Base-by-base conservation (phyloP, 1,140 invertebrate species). In the Venturia canescens region DNA sequence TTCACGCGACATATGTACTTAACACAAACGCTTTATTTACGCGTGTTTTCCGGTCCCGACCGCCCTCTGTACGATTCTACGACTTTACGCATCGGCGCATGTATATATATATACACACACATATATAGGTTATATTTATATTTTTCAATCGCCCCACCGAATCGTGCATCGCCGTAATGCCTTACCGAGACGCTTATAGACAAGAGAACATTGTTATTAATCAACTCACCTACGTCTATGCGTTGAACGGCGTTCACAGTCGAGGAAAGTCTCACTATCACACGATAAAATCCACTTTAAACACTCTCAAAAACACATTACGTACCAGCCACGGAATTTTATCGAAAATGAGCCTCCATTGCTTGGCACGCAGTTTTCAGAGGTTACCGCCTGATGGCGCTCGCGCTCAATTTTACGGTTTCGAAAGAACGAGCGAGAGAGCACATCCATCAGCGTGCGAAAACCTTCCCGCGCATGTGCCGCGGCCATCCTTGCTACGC, bases 291-390 rank as follows among this genome's bases (percentile, higher is more conserved):
- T 83, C 79, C 85, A 88, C 87, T 87, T 84, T 85, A 83, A 83
- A 87, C 84, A 84, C 85, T 84, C 84, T 88, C 84, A 89, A 87
- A 88, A 87, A 88, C 85, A 87, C 83, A 86, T 87, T 87, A 86
- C 84, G 83, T 87, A 86, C 84, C 72, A 78, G 85, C 80, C 86
- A 86, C 82, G 84, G 82, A 87, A 85, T 86, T 88, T 89, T 87
- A 88, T 86, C 86, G 87, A 87, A 88, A 88, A 88, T 86, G 86
- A 89, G 87, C 86, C 89, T 88, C 88, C 88, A 89, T 89, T 86
- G 84, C 88, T 89, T 88, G 87, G 87, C 89, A 90, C 88, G 85
- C 86, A 89, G 88, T 90, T 88, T 86, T 74, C 83, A 84, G 84
- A 86, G 85, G 84, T 83, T 88, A 86, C 84, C 84, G 84, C 79